Conservation (phyloP, 2,113 vertebrate genomes). For the Herpetotheres cachinnans region DNA sequence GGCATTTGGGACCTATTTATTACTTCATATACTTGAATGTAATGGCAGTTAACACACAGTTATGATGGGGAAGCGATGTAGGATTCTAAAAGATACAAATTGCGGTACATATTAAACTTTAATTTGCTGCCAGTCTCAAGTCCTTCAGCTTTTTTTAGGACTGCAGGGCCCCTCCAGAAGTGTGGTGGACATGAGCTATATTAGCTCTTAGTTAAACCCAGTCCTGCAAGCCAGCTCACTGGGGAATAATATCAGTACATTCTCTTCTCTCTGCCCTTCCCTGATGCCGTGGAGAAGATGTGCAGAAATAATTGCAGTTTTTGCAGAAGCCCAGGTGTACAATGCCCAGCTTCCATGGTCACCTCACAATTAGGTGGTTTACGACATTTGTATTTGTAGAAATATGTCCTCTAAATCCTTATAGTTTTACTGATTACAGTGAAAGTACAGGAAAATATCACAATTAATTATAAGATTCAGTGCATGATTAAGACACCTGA, state of each 20-base stretch:
- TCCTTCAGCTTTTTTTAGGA: neutral
- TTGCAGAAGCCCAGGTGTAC: neutral
- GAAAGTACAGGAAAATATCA: neutral
- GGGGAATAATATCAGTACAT: neutral
- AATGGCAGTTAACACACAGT: constrained; percentile 54
- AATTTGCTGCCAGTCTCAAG: constrained; percentile 10
- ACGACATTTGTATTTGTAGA: neutral
- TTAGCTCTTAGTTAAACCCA: neutral
- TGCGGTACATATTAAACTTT: constrained; percentile 36
- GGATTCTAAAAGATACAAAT: constrained; percentile 50
- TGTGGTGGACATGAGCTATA: neutral
- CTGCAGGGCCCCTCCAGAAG: neutral
- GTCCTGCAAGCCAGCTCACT: neutral
- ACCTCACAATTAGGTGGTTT: neutral
- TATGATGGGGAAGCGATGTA: constrained; percentile 38
- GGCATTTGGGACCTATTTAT: constrained; percentile 58
- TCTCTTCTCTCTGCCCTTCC: neutral
- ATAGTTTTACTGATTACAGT: neutral
- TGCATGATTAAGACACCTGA: neutral
- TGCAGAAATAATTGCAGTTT: neutral
- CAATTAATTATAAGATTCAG: neutral
- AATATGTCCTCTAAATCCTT: neutral
- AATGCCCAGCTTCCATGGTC: neutral
- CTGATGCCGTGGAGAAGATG: neutral
- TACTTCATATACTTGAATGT: constrained; percentile 58